Evolutionary conservation across 2,888 invertebrate genomes (phyloP).

Genomic region (Barypeithes pellucidus): DNA sequence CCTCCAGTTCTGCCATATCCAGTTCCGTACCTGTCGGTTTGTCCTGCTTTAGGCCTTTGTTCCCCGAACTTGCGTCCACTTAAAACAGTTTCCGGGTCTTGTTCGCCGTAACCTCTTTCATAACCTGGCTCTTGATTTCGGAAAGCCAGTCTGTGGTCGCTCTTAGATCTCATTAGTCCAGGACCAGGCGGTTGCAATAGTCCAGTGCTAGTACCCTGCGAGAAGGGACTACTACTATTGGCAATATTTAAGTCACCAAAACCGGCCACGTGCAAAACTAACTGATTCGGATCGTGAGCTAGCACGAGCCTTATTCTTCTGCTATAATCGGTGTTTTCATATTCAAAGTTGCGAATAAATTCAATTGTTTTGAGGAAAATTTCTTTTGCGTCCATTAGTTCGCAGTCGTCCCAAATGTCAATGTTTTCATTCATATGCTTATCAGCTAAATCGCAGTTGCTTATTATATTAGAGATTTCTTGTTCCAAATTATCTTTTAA

Average conservation of each 20-base stretch:
- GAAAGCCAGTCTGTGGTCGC: slow-evolving; percentile 93
- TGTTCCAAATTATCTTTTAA: slow-evolving; percentile 95
- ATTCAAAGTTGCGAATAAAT: slow-evolving; percentile 94
- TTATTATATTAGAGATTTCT: slow-evolving; percentile 95
- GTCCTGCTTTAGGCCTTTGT: slow-evolving; percentile 68
- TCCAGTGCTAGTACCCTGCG: slow-evolving; percentile 69
- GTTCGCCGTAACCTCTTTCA: slow-evolving; percentile 75
- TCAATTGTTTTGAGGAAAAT: slow-evolving; percentile 97
- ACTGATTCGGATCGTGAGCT: slow-evolving; percentile 93
- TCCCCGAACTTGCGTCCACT: slow-evolving; percentile 87
- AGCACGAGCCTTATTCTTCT: slow-evolving; percentile 89
- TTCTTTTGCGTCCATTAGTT: slow-evolving; percentile 95
- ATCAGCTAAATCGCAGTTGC: slow-evolving; percentile 97
- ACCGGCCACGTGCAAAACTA: slow-evolving; percentile 89
- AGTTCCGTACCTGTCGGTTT: slow-evolving; percentile 61
- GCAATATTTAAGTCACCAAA: slow-evolving; percentile 92
- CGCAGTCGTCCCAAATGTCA: slow-evolving; percentile 93
- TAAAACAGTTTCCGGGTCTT: slow-evolving; percentile 77
- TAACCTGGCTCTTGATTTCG: slow-evolving; percentile 82
- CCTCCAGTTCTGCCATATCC: slow-evolving; percentile 70
- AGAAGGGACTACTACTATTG: slow-evolving; percentile 72
- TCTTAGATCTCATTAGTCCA: slow-evolving; percentile 93
- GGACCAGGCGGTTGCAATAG: slow-evolving; percentile 77
- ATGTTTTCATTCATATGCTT: slow-evolving; percentile 90
- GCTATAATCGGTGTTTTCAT: slow-evolving; percentile 92